Conservation (phyloP, 2,888 invertebrate genomes). For the Deladenus siricidicola region DNA sequence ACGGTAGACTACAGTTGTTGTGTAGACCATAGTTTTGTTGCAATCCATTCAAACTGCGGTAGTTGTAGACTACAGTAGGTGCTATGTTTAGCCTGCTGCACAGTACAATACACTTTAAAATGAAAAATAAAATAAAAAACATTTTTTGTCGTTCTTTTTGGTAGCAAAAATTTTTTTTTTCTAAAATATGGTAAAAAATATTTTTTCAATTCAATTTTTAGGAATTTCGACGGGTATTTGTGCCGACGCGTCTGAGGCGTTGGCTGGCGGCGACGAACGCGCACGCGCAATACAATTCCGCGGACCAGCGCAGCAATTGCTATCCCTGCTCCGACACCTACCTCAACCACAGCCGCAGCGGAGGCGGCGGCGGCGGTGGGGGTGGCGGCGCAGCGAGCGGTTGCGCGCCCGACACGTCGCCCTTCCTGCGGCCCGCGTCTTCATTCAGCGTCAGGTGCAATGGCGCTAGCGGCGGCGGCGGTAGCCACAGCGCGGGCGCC, state of each 20-base stretch:
- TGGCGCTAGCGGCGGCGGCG: neutral
- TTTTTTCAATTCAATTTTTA: constrained; percentile 10
- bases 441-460: neutral
- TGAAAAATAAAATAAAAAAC: too few relatives aligned
- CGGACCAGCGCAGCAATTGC: neutral
- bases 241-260: constrained; percentile 25
- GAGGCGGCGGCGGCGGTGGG: neutral
- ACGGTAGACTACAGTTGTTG: too few relatives aligned
- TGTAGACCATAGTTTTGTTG: too few relatives aligned
- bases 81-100: too few relatives aligned
- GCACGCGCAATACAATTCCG: neutral
- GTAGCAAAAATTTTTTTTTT: neutral
- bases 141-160: too few relatives aligned
- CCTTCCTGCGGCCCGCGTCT: neutral
- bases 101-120: too few relatives aligned
- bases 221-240: constrained; percentile 52
- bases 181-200: neutral
- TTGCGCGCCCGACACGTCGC: neutral
- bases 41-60: too few relatives aligned
- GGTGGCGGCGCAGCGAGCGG: constrained; percentile 3
- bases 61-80: too few relatives aligned
- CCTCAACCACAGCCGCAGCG: neutral
- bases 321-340: constrained; percentile 12
- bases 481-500: neutral
- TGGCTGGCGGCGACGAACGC: neutral